phyloP scores from a whole-genome alignment of 2,888 invertebrate genomes.

The Microchrysa polita region DNA sequence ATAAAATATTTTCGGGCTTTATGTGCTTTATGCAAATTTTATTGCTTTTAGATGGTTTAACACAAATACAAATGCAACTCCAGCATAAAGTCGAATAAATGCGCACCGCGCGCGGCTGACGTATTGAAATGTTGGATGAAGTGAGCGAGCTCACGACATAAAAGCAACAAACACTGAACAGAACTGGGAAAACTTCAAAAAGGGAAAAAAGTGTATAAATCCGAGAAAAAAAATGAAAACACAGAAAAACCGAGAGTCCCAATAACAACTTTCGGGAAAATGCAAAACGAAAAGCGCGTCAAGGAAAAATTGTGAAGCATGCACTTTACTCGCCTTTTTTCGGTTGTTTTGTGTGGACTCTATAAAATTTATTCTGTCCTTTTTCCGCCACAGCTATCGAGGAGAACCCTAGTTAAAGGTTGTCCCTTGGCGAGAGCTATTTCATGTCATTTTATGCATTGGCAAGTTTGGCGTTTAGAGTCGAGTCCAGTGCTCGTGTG shows the following conservation, averaged over 20 bases:
- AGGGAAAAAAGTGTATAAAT: constrained; percentile 6
- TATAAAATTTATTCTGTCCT: constrained; percentile 28
- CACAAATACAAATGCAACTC: constrained; percentile 45
- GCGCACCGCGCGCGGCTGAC: neutral
- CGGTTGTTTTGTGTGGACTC: too few species aligned
- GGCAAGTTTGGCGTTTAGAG: neutral
- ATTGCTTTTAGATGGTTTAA: constrained; percentile 48
- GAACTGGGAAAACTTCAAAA: too few species aligned
- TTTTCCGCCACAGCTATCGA: constrained; percentile 16
- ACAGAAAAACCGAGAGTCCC: neutral
- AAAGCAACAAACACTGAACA: too few species aligned
- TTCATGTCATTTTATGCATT: neutral
- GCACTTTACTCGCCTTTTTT: neutral
- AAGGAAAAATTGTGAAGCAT: constrained; percentile 26
- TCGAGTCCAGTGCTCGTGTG: too few species aligned
- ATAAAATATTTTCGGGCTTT: constrained; percentile 45
- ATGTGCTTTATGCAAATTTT: constrained; percentile 47
- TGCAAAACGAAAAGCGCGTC: constrained; percentile 19
- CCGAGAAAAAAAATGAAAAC: neutral
- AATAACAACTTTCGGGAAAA: constrained; percentile 6
- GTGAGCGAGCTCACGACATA: too few species aligned
- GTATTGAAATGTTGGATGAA: constrained; percentile 13
- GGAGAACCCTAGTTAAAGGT: constrained; percentile 11
- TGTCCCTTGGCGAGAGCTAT: constrained; percentile 1
- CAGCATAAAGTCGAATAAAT: constrained; percentile 23